Conservation (phyloP, 2,797 vertebrate species). For the Cichlasoma orientale region DNA sequence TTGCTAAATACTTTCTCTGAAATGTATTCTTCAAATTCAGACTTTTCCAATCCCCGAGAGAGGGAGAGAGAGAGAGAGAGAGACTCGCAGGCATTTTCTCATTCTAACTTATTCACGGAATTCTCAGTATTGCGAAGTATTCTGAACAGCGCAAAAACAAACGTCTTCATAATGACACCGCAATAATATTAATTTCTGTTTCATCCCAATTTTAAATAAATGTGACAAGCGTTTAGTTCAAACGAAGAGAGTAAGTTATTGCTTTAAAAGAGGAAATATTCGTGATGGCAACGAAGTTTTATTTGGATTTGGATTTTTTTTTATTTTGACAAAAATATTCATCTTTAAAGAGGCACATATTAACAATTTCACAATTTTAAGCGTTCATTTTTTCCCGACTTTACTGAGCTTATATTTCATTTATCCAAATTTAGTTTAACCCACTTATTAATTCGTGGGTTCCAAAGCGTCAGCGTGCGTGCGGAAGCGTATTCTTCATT, state of each 20-base stretch:
- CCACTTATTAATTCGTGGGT: neutral
- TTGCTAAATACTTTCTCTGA: conserved; percentile 71
- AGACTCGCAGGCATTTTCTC: neutral
- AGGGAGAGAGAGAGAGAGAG: no score
- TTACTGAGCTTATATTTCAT: neutral
- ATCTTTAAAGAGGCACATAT: neutral
- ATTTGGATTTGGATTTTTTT: neutral
- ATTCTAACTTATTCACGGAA: neutral
- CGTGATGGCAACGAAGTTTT: neutral
- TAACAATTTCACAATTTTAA: neutral
- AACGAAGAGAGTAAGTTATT: neutral
- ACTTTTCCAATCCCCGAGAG: conserved; percentile 1
- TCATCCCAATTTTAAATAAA: neutral
- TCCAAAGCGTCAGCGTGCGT: neutral
- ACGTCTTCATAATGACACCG: neutral
- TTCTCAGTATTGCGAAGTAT: neutral
- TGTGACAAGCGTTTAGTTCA: conserved; percentile 5
- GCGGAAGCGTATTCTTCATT: neutral
- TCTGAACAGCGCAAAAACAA: neutral
- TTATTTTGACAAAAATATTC: neutral
- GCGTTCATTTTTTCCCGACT: neutral
- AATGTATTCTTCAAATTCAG: conserved; percentile 44
- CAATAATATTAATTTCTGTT: neutral
- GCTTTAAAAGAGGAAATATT: neutral
- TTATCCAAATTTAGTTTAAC: neutral